phyloP scores from a whole-genome alignment of 2,797 vertebrate species.

The Chaenodraco wilsoni region DNA sequence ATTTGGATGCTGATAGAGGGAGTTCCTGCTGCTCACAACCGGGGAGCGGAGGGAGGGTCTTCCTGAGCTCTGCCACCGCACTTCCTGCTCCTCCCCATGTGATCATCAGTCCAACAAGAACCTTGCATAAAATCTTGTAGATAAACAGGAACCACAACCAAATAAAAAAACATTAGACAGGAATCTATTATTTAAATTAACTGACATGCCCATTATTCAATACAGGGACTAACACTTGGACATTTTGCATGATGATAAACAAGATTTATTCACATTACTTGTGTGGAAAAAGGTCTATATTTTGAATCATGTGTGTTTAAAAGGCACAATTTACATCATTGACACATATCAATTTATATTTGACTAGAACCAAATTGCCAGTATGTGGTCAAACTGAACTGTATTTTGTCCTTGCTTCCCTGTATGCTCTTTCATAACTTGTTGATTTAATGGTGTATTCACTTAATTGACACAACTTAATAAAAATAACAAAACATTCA shows the following conservation, averaged over 20 bases:
- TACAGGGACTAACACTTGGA: background rate
- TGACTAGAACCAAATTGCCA: background rate
- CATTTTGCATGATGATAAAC: background rate
- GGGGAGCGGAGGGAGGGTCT: constrained; percentile 43
- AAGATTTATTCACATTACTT: background rate
- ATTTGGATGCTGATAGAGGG: constrained; percentile 44
- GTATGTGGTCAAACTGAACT: background rate
- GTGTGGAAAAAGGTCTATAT: background rate
- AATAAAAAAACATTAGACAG: background rate
- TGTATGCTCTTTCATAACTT: too few relatives aligned
- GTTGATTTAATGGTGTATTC: too few relatives aligned
- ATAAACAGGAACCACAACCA: background rate
- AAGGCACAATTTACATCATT: background rate
- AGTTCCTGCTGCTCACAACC: constrained; percentile 41
- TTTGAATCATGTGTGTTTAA: background rate
- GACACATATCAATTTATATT: background rate
- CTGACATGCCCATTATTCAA: background rate
- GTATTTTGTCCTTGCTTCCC: too few relatives aligned
- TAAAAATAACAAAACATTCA: too few relatives aligned
- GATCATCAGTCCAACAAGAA: constrained; percentile 50
- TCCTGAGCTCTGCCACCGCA: constrained; percentile 45
- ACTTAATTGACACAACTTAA: too few relatives aligned
- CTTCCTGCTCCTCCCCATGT: constrained; percentile 59
- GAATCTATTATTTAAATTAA: background rate
- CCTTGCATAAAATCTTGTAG: background rate